Percentiles rank a stretch among this genome's conserved stretches.
These are phyloP conservation scores for Cheumatopsyche charites DNA, from an alignment of 1,140 invertebrate genomes.

Conservation along the genomic window DNA sequence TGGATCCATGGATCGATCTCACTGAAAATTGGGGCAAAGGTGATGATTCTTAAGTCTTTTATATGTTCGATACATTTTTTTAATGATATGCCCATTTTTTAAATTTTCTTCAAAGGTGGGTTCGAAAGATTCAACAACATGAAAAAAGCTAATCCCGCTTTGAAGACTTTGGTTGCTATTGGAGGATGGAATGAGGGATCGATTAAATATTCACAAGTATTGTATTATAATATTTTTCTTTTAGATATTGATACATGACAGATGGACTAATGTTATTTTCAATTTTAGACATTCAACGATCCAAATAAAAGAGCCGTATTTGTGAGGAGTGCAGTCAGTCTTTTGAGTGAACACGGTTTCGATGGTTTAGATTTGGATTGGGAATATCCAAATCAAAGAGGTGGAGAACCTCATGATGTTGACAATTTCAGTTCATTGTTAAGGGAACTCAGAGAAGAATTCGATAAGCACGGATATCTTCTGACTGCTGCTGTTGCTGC, in stretches of 20 bases:
- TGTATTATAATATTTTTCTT: not conserved
- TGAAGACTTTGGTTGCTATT: slow-evolving; percentile 74
- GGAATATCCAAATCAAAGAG: slow-evolving; percentile 74
- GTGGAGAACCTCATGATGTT: slow-evolving; percentile 50
- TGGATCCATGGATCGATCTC: slow-evolving; percentile 71
- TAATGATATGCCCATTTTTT: not conserved
- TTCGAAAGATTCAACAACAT: slow-evolving; percentile 39
- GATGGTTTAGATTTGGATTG: slow-evolving; percentile 88
- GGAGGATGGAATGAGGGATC: slow-evolving; percentile 83
- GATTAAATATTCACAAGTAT: slow-evolving; percentile 66
- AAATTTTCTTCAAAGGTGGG: slow-evolving; percentile 17
- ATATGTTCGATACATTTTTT: not conserved
- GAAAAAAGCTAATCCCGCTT: slow-evolving; percentile 56
- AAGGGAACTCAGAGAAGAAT: slow-evolving; percentile 64
- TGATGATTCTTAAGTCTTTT: slow-evolving; percentile 32
- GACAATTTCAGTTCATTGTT: slow-evolving; percentile 61
- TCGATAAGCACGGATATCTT: slow-evolving; percentile 56
- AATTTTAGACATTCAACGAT: slow-evolving; percentile 72
- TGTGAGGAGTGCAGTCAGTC: slow-evolving; percentile 73
- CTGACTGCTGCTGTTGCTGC: slow-evolving; percentile 7
- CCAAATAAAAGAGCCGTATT: slow-evolving; percentile 73
- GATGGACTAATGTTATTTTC: not conserved
- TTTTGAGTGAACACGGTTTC: slow-evolving; percentile 80
- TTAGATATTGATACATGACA: not conserved
- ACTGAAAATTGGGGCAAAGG: slow-evolving; percentile 58